Percentiles rank a stretch among this genome's conserved stretches.
phyloP scores from a whole-genome alignment of 2,888 invertebrate species.

The Amblyjoppa fuscipennis region DNA sequence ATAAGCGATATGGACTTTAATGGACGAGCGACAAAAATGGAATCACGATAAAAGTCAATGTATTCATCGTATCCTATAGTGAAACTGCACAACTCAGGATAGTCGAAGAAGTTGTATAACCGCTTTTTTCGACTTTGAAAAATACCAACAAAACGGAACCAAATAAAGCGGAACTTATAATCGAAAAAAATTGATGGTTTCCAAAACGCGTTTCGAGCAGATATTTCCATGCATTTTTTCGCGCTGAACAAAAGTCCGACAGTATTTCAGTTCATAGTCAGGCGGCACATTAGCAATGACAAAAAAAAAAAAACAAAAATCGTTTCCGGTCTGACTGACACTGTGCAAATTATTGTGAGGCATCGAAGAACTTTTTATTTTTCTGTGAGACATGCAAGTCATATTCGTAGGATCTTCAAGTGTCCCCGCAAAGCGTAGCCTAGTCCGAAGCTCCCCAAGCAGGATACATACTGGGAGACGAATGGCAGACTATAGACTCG shows the following conservation, averaged over 20 bases:
- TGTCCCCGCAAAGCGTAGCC: conserved; percentile 15
- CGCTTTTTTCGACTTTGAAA: too few relatives aligned
- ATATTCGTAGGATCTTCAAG: neutral
- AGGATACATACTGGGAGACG: conserved; percentile 36
- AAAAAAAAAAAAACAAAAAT: neutral
- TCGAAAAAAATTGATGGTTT: too few relatives aligned
- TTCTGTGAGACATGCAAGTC: neutral
- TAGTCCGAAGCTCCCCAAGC: neutral
- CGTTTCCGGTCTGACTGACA: neutral
- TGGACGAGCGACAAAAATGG: too few relatives aligned
- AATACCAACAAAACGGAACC: too few relatives aligned
- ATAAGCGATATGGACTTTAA: too few relatives aligned
- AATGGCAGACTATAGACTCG: conserved; percentile 61
- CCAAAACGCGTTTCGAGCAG: too few relatives aligned
- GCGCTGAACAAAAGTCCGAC: too few relatives aligned
- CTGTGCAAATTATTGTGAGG: neutral
- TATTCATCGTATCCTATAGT: neutral
- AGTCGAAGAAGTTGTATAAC: too few relatives aligned
- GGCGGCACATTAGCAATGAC: neutral
- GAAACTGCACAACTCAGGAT: neutral
- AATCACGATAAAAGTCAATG: too few relatives aligned
- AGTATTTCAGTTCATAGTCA: too few relatives aligned
- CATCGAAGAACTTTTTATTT: neutral
- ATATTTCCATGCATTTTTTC: too few relatives aligned
- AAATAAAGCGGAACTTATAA: too few relatives aligned